Conservation (phyloP, 2,888 invertebrate genomes). For the Oscheius sp. region DNA sequence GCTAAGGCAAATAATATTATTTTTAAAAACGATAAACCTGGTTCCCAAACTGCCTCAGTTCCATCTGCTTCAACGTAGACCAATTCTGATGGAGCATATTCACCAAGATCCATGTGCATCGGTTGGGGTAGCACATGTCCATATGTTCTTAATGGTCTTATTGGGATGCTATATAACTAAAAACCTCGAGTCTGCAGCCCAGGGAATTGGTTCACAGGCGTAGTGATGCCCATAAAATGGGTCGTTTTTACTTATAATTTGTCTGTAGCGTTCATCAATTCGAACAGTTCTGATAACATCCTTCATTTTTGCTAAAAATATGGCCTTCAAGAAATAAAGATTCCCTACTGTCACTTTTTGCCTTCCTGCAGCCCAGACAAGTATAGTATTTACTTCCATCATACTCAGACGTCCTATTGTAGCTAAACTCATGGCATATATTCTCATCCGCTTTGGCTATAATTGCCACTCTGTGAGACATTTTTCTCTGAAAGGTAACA, state of each 20-base stretch:
- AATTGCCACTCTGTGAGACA: conserved; percentile 46
- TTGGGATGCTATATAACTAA: background rate
- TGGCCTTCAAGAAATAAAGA: background rate
- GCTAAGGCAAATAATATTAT: background rate
- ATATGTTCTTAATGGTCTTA: conserved; percentile 1
- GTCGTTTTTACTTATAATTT: conserved; percentile 45
- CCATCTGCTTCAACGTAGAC: conserved; percentile 41
- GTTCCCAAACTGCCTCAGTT: conserved; percentile 37
- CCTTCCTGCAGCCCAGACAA: conserved; percentile 50
- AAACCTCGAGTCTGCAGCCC: conserved; percentile 13
- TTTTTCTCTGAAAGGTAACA: conserved; percentile 33
- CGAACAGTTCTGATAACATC: conserved; percentile 53
- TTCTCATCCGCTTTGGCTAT: conserved; percentile 38
- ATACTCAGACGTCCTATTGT: conserved; percentile 40
- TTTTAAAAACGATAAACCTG: conserved; percentile 1
- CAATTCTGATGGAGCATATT: conserved; percentile 29
- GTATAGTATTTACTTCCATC: conserved; percentile 49
- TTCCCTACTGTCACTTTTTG: conserved; percentile 42
- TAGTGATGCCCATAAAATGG: conserved; percentile 54
- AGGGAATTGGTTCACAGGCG: conserved; percentile 36
- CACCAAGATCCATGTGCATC: conserved; percentile 30
- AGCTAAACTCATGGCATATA: conserved; percentile 48
- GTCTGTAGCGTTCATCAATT: conserved; percentile 34
- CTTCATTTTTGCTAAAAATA: conserved; percentile 42
- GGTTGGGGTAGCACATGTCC: conserved; percentile 24